Evolutionary conservation across 2,888 invertebrate species (phyloP).

Genomic region (Hyles lineata): DNA sequence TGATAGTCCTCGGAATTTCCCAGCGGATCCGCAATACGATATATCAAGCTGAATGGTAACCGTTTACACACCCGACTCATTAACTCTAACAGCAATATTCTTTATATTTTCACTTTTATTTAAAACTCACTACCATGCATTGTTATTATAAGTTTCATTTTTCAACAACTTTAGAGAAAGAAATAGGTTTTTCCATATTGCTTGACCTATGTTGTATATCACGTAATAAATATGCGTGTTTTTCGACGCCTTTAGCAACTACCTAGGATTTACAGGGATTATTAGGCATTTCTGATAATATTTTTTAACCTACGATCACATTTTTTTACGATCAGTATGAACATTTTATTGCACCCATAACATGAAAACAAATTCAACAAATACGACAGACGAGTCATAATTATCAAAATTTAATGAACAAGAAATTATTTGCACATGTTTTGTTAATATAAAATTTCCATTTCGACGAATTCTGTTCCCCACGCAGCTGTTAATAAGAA

Average conservation of each 20-base stretch:
- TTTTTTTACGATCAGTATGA: too few species aligned
- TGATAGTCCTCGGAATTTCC: constrained; percentile 6
- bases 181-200: too few species aligned
- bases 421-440: neutral
- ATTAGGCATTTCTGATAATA: too few species aligned
- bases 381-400: neutral
- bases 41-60: constrained; percentile 8
- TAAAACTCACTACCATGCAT: neutral
- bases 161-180: too few species aligned
- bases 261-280: too few species aligned
- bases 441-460: neutral
- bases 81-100: neutral
- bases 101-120: neutral
- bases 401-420: neutral
- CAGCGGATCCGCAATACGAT: constrained; percentile 14
- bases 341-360: neutral
- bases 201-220: too few species aligned
- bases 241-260: too few species aligned
- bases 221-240: too few species aligned
- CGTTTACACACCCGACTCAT: neutral
- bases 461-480: neutral
- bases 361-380: neutral
- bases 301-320: too few species aligned
- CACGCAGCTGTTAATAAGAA: constrained; percentile 3
- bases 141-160: neutral